Evolutionary conservation across 2,797 vertebrate genomes (phyloP).

Genomic region (Mastacembelus armatus): DNA sequence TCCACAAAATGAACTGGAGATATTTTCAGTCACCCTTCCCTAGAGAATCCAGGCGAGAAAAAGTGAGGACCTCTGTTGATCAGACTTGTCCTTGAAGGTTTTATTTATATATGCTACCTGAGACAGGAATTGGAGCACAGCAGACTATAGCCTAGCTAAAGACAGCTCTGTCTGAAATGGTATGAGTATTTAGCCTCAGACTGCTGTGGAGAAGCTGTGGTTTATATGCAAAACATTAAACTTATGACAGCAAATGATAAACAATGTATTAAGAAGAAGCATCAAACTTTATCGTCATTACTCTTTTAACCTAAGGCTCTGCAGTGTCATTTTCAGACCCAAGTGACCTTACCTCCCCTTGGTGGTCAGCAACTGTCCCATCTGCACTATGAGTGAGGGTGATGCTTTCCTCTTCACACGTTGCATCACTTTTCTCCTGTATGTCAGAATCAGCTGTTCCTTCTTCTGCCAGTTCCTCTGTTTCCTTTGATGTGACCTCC

Average conservation of each 20-base stretch:
- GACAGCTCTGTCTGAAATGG: slow-evolving; percentile 38
- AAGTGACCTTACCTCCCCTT: slow-evolving; percentile 41
- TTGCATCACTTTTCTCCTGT: slow-evolving; percentile 23
- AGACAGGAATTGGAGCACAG: slow-evolving; percentile 66
- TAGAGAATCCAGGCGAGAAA: slow-evolving; percentile 42
- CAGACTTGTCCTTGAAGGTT: slow-evolving; percentile 67
- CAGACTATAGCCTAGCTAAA: slow-evolving; percentile 47
- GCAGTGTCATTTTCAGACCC: slow-evolving; percentile 37
- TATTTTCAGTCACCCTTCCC: slow-evolving; percentile 70
- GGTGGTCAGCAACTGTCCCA: slow-evolving; percentile 28
- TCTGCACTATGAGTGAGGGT: slow-evolving; percentile 32
- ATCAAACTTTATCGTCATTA: slow-evolving; percentile 67
- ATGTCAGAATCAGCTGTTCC: slow-evolving; percentile 25
- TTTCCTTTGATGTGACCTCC: slow-evolving; percentile 33
- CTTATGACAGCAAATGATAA: not conserved
- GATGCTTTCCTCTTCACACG: slow-evolving; percentile 36
- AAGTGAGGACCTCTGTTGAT: slow-evolving; percentile 64
- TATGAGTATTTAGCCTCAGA: slow-evolving; percentile 23
- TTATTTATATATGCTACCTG: slow-evolving; percentile 74
- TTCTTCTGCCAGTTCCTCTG: slow-evolving; percentile 30
- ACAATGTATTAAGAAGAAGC: slow-evolving; percentile 7
- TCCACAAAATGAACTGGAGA: slow-evolving; percentile 64
- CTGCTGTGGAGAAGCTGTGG: slow-evolving; percentile 7
- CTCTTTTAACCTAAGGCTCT: slow-evolving; percentile 41
- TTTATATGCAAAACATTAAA: slow-evolving; percentile 1